phyloP scores from a whole-genome alignment of 2,797 vertebrate species.

The Otolemur crassicaudatus region DNA sequence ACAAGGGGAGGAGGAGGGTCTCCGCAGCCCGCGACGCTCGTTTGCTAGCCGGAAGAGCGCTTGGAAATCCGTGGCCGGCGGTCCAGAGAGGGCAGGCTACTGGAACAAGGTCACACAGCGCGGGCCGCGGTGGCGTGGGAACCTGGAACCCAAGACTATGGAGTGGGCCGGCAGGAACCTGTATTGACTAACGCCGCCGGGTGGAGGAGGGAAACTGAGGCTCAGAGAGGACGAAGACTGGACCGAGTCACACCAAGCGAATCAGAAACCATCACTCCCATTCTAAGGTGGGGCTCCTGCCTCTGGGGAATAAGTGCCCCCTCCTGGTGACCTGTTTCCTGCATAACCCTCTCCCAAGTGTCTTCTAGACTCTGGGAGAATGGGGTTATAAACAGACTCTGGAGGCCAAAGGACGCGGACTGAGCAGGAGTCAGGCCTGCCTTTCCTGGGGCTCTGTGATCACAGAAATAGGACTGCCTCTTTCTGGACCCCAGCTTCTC shows the following conservation, averaged over 20 bases:
- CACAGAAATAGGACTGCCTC: background rate
- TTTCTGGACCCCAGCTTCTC: background rate
- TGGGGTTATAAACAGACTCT: slow-evolving; percentile 37
- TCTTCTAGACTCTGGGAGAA: background rate
- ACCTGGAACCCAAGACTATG: background rate
- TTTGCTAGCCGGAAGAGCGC: slow-evolving; percentile 19
- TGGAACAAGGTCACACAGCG: slow-evolving; percentile 77
- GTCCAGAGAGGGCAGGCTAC: slow-evolving; percentile 73
- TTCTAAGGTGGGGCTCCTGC: slow-evolving; percentile 40
- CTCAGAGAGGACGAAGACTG: background rate
- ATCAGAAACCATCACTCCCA: background rate
- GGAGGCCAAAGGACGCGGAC: background rate
- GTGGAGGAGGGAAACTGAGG: slow-evolving; percentile 43
- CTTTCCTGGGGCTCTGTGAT: background rate
- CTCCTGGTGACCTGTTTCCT: slow-evolving; percentile 71
- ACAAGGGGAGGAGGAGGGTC: background rate
- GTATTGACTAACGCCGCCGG: background rate
- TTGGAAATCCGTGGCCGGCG: slow-evolving; percentile 21
- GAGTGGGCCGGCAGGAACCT: background rate
- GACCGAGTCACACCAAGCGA: background rate
- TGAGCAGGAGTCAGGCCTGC: background rate
- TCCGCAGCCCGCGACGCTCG: background rate
- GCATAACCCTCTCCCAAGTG: background rate
- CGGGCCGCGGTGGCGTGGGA: slow-evolving; percentile 14
- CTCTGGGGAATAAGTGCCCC: slow-evolving; percentile 53